These are phyloP conservation scores for Coturnix japonica DNA, from an alignment of 2,113 vertebrate genomes.

Conservation along the genomic window DNA sequence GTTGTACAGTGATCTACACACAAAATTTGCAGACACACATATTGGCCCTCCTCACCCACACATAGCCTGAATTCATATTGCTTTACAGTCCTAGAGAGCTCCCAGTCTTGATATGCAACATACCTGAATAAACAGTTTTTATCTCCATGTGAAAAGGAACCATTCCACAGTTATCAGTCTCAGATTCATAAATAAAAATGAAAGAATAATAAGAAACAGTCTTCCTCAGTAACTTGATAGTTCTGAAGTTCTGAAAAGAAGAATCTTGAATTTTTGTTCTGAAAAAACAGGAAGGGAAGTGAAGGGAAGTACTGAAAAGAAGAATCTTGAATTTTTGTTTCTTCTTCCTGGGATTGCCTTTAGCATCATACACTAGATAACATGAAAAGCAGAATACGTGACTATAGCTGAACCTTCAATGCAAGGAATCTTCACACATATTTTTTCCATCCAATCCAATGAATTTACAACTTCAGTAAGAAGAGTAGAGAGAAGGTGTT, in stretches of 20 bases:
- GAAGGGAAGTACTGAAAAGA: too few relatives aligned
- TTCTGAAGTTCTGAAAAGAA: not conserved
- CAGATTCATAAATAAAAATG: not conserved
- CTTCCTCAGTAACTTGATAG: not conserved
- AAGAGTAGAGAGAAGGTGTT: not conserved
- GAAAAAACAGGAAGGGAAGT: too few relatives aligned
- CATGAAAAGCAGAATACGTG: not conserved
- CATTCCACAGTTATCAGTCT: not conserved
- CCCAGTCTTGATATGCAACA: not conserved
- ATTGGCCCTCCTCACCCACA: not conserved
- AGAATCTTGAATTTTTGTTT: not conserved
- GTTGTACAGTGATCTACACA: not conserved
- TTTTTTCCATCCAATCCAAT: not conserved
- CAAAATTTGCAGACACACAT: not conserved
- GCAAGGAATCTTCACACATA: not conserved
- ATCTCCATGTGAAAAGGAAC: not conserved
- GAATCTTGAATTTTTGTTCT: too few relatives aligned
- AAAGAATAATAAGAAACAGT: not conserved
- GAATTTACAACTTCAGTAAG: not conserved
- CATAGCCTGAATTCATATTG: not conserved
- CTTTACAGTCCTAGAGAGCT: not conserved
- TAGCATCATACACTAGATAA: not conserved
- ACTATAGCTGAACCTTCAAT: not conserved
- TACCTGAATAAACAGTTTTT: not conserved
- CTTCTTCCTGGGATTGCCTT: not conserved